Evolutionary conservation across 2,888 invertebrate genomes (phyloP).

Genomic region (Myathropa florea): DNA sequence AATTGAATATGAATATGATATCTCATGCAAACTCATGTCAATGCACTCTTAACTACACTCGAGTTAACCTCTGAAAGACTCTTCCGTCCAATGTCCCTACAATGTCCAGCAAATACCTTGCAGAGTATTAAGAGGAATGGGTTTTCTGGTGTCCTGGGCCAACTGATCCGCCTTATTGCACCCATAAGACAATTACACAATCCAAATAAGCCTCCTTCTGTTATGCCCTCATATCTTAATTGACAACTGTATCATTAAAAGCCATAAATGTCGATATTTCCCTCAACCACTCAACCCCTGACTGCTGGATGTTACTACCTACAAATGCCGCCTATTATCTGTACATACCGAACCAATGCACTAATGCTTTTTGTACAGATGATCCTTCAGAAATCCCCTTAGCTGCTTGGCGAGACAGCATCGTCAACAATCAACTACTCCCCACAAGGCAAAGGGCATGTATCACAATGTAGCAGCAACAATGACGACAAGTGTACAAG

Average conservation of each 20-base stretch:
- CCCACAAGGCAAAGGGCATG: background rate
- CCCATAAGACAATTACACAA: too few species aligned
- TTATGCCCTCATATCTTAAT: constrained; percentile 41
- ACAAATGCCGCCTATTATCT: constrained; percentile 61
- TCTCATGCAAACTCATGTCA: too few species aligned
- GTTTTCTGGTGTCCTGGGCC: too few species aligned
- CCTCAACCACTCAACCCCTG: background rate
- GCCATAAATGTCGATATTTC: constrained; percentile 50
- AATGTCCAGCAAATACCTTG: too few species aligned
- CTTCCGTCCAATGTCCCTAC: too few species aligned
- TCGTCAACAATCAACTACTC: background rate
- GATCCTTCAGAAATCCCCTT: constrained; percentile 29
- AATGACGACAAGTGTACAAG: constrained; percentile 36
- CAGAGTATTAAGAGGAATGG: too few species aligned
- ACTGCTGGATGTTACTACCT: too few species aligned
- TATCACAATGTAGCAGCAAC: constrained; percentile 18
- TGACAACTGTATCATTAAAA: constrained; percentile 56
- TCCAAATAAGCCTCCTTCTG: background rate
- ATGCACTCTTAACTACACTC: too few species aligned
- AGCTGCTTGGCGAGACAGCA: constrained; percentile 30
- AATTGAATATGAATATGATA: too few species aligned
- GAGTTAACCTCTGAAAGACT: too few species aligned
- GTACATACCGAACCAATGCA: background rate
- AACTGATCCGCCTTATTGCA: too few species aligned
- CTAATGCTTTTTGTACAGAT: constrained; percentile 9